Base-by-base conservation (phyloP, 2,113 vertebrate species). In the Notothenia coriiceps region DNA sequence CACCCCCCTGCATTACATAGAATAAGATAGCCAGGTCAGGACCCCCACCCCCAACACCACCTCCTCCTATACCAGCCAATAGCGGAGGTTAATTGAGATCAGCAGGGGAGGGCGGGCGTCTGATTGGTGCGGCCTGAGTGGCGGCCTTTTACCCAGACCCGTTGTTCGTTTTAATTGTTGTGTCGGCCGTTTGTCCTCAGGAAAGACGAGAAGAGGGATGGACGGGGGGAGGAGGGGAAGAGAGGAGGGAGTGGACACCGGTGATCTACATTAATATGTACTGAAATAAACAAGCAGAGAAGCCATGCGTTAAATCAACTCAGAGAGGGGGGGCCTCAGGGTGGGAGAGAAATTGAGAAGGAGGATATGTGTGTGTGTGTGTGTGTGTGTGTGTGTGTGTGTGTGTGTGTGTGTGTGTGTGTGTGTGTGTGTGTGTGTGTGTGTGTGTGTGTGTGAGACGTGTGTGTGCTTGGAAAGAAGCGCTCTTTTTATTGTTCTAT, bases 261-360 rank as follows among this genome's bases (percentile, higher is more conserved):
- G 78, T 92, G 91, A 93, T 92, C 93, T 93, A 92, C 91, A 93
- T 89, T 81, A 87, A 86, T 85, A 91, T 89, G 85, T 85, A 72
- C 29, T 83, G 84, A 90, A 89, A 92, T 92, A 91, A 93, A 91
- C 87, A 91, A 89, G 89, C 49, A 12, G 83, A 86, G 87, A 92
- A 94, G 89, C 84, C 90, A 92, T 87, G 91, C 86, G 83, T 93
- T 92, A 92, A 93, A 94, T 93, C 88, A 92, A 82, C 80, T 85
- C 10, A 49, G 72, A 82, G 83, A 81, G 65, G n/a, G 50, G 33
- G 46, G 47, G 68, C 51, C 67, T 13, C 9, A n/a, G 68, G 65
- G 72, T 35, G 80, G 71, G 78, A 76, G 63, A 86, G 83, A 67
- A 66, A 70, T 25, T 54, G 66, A 65, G 65, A 44, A 17, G 54